Evolutionary conservation across 2,797 vertebrate genomes (phyloP).

Genomic region (Pipistrellus nathusii): DNA sequence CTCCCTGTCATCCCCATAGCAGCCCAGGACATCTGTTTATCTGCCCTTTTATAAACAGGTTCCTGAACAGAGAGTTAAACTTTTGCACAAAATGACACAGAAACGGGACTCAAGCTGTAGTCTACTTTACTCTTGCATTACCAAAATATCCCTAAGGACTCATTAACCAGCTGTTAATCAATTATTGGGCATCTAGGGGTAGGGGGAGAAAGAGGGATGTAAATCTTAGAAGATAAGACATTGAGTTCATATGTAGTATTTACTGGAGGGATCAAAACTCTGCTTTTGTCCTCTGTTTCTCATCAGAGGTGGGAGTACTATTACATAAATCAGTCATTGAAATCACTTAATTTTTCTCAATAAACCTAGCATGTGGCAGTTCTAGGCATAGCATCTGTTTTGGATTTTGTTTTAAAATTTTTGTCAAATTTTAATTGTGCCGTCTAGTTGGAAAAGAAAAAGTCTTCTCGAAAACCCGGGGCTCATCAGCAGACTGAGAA

Average conservation of each 20-base stretch:
- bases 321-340: constrained; percentile 36
- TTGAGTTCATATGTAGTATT: not conserved
- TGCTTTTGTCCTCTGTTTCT: not conserved
- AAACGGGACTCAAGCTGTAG: not conserved
- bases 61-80: constrained; percentile 10
- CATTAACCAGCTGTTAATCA: not conserved
- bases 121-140: not conserved
- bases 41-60: not conserved
- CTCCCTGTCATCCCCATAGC: not conserved
- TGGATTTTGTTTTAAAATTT: constrained; percentile 14
- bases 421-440: constrained; percentile 25
- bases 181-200: not conserved
- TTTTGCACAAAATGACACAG: constrained; percentile 3
- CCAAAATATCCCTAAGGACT: not conserved
- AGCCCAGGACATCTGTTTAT: not conserved
- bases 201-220: rapidly evolving
- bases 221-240: not conserved
- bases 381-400: not conserved
- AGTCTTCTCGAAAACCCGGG: not conserved
- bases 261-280: not conserved
- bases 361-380: not conserved
- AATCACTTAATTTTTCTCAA: not conserved
- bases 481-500: not conserved
- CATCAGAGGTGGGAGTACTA: not conserved
- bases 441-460: not conserved